Evolutionary conservation across 2,888 invertebrate species (phyloP).

Genomic region (Tenthredo livida): DNA sequence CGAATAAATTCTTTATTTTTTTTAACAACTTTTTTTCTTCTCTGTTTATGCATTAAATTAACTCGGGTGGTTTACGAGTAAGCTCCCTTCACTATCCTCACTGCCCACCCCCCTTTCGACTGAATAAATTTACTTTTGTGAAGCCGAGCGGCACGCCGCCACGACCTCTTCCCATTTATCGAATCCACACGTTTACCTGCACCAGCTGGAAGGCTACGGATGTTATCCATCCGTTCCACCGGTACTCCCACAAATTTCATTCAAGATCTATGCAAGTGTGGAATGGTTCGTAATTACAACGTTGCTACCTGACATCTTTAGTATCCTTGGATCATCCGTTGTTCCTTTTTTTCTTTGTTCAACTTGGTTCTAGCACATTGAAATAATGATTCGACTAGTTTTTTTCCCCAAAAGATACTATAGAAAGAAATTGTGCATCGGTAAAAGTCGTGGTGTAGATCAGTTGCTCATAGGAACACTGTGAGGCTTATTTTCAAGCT

Average conservation of each 20-base stretch:
- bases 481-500: not conserved
- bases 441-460: not conserved
- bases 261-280: not conserved
- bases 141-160: constrained; percentile 16
- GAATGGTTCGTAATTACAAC: constrained; percentile 1
- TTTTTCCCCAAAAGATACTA: not conserved
- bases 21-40: constrained; percentile 55
- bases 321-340: not conserved
- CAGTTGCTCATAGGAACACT: too few relatives aligned
- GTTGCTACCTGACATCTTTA: not conserved
- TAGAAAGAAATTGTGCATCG: not conserved
- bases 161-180: constrained; percentile 55
- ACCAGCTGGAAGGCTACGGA: not conserved
- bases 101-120: constrained; percentile 28
- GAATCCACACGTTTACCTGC: constrained; percentile 56
- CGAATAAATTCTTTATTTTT: constrained; percentile 56
- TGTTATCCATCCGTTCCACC: constrained; percentile 14
- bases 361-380: not conserved
- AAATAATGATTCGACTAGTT: not conserved
- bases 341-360: not conserved
- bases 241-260: constrained; percentile 9
- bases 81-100: constrained; percentile 8
- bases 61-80: constrained; percentile 47
- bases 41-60: constrained; percentile 54
- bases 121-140: constrained; percentile 46